These are phyloP conservation scores for Acridotheres tristis DNA, from an alignment of 2,797 vertebrate species.

Conservation along the genomic window DNA sequence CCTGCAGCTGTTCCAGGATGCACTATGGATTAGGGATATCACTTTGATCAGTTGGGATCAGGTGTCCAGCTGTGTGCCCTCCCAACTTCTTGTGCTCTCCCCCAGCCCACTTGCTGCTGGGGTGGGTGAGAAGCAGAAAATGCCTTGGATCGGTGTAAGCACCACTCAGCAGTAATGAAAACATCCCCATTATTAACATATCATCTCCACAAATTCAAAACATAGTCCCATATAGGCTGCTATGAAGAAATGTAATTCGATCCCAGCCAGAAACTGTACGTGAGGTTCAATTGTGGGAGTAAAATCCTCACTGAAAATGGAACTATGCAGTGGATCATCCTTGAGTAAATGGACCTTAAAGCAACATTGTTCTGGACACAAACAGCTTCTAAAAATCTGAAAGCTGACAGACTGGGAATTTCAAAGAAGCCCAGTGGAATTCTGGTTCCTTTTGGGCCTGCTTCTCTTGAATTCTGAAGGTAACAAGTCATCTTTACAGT, in stretches of 20 bases:
- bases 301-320: neutral
- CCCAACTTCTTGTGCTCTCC: rapidly evolving
- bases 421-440: neutral
- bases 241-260: neutral
- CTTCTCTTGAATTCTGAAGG: neutral
- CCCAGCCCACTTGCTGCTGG: neutral
- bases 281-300: neutral
- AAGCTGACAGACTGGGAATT: neutral
- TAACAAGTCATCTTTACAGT: neutral
- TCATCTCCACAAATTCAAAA: neutral
- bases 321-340: neutral
- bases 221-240: neutral
- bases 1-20: neutral
- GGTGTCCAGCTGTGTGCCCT: neutral
- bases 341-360: neutral
- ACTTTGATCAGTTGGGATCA: neutral
- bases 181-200: neutral
- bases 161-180: neutral
- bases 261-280: neutral
- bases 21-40: too few relatives aligned
- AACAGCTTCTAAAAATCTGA: neutral
- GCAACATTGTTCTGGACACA: neutral
- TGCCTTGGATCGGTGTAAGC: neutral
- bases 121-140: neutral
- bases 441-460: neutral